These are phyloP conservation scores for Indicator maculatus DNA, from an alignment of 2,113 vertebrate species.

Conservation along the genomic window DNA sequence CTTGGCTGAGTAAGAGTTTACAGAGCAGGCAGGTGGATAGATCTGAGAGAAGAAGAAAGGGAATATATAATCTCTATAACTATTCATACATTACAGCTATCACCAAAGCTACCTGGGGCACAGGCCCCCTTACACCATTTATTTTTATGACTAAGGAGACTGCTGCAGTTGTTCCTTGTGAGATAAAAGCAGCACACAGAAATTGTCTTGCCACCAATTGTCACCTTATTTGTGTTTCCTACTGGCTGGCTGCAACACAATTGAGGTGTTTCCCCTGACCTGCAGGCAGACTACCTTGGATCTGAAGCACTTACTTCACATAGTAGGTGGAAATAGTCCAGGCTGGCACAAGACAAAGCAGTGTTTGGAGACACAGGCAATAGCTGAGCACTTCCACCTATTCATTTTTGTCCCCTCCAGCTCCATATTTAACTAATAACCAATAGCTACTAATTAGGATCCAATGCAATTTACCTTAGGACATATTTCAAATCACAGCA, in stretches of 20 bases:
- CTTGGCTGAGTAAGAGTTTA: background rate
- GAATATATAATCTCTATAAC: background rate
- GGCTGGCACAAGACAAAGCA: accelerated
- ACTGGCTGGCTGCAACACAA: background rate
- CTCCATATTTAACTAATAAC: background rate
- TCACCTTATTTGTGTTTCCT: background rate
- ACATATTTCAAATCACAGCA: background rate
- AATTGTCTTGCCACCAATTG: background rate
- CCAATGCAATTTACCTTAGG: background rate
- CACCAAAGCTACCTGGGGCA: background rate
- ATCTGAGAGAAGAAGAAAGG: background rate
- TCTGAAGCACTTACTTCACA: background rate
- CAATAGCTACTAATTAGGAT: background rate
- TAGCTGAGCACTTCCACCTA: background rate
- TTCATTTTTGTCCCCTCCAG: background rate
- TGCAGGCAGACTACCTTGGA: background rate
- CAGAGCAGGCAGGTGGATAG: background rate
- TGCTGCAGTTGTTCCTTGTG: background rate
- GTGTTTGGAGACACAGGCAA: background rate
- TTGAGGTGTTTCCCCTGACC: background rate
- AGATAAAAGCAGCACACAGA: background rate
- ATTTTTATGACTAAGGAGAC: conserved; percentile 9
- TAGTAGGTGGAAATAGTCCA: background rate
- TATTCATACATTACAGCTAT: background rate
- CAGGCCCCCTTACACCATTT: background rate